Conservation (phyloP, 1,140 invertebrate species). For the Druon quercuslanigerum region DNA sequence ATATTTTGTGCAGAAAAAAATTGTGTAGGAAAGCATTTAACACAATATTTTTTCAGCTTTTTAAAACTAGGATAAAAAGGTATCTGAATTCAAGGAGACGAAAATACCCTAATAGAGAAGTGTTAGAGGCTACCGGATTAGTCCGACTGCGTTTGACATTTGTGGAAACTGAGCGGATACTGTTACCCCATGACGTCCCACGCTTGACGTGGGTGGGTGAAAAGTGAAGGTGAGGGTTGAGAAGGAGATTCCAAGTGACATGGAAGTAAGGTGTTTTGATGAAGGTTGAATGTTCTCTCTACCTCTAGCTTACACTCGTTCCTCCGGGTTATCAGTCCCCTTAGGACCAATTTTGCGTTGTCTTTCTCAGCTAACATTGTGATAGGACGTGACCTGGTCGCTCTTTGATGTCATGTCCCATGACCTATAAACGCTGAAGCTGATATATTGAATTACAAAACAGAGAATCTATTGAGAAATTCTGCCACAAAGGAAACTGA, state of each 20-base stretch:
- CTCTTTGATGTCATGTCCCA: slow-evolving; percentile 19
- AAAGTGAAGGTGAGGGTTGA: not conserved
- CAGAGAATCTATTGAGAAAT: too few species aligned
- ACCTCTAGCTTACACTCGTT: slow-evolving; percentile 1
- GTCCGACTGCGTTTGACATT: not conserved
- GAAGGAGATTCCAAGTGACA: slow-evolving; percentile 9
- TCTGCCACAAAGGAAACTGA: too few species aligned
- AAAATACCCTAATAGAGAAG: too few species aligned
- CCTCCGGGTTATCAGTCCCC: not conserved
- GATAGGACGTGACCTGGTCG: slow-evolving; percentile 15
- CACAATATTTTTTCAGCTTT: too few species aligned
- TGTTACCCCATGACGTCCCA: not conserved
- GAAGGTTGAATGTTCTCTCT: slow-evolving; percentile 8
- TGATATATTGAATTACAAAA: too few species aligned
- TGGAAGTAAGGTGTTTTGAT: slow-evolving; percentile 17
- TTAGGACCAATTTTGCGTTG: slow-evolving; percentile 6
- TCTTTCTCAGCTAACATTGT: slow-evolving; percentile 18
- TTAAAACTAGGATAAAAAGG: too few species aligned
- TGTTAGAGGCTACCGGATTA: too few species aligned
- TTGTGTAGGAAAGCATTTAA: too few species aligned
- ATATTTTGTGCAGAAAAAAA: too few species aligned
- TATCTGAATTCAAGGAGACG: too few species aligned
- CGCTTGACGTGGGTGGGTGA: slow-evolving; percentile 19
- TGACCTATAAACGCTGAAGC: not conserved
- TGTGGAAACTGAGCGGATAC: not conserved